These are phyloP conservation scores for Eidolon helvum DNA, from an alignment of 2,113 vertebrate species.

Conservation along the genomic window DNA sequence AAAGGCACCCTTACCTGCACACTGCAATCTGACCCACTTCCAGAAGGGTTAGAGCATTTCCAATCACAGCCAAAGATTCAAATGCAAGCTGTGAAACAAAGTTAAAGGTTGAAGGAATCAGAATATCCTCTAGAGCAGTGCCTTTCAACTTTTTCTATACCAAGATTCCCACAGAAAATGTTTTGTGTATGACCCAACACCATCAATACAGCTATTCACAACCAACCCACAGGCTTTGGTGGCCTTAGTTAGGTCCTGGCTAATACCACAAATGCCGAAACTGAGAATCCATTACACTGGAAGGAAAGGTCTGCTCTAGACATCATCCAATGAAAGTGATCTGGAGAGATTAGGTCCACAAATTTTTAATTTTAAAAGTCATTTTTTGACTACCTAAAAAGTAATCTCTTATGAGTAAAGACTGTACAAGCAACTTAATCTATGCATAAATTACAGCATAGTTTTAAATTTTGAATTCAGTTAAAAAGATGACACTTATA, in stretches of 20 bases:
- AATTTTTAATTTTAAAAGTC: neutral
- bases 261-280: neutral
- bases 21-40: slow-evolving; percentile 98
- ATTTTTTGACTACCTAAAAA: neutral
- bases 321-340: neutral
- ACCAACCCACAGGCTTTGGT: neutral
- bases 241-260: no score
- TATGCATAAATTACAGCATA: neutral
- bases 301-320: neutral
- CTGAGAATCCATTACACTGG: neutral
- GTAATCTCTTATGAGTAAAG: neutral
- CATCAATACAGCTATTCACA: neutral
- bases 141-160: neutral
- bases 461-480: slow-evolving; percentile 3
- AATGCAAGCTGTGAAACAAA: slow-evolving; percentile 91
- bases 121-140: neutral
- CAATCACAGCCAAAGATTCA: slow-evolving; percentile 96
- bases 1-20: slow-evolving; percentile 89
- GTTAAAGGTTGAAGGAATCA: neutral
- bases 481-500: neutral
- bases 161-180: neutral
- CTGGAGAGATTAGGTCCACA: neutral
- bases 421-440: neutral
- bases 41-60: slow-evolving; percentile 94
- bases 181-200: neutral